Percentiles rank a stretch among this genome's conserved stretches.
These are phyloP conservation scores for Arion vulgaris DNA, from an alignment of 1,140 invertebrate species.

Conservation along the genomic window DNA sequence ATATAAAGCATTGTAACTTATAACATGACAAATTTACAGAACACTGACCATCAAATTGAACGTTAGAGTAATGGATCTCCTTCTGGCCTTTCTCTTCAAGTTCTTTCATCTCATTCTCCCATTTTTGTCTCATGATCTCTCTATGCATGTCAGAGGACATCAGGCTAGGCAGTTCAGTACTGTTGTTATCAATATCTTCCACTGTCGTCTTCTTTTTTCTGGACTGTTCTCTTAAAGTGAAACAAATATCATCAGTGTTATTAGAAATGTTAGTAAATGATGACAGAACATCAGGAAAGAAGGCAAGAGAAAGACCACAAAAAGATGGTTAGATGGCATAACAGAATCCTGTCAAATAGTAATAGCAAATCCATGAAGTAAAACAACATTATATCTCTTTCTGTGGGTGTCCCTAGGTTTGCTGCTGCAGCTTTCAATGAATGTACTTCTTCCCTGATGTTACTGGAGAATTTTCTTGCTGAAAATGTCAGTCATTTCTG, in stretches of 20 bases:
- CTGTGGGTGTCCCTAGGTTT: too few relatives aligned
- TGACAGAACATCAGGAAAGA: too few relatives aligned
- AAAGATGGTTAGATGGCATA: too few relatives aligned
- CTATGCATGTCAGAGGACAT: background rate
- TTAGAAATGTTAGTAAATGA: background rate
- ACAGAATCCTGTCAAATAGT: too few relatives aligned
- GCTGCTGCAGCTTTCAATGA: too few relatives aligned
- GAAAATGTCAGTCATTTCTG: too few relatives aligned
- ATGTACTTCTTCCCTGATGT: too few relatives aligned
- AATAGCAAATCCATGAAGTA: too few relatives aligned
- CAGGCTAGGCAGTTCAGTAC: background rate
- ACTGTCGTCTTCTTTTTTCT: background rate
- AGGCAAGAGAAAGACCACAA: too few relatives aligned
- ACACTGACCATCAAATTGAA: slow-evolving; percentile 23
- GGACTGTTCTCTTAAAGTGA: background rate
- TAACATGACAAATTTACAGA: background rate
- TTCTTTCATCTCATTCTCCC: slow-evolving; percentile 20
- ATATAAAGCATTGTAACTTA: too few relatives aligned
- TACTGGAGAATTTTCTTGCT: too few relatives aligned
- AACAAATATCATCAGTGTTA: background rate
- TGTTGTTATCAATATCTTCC: background rate
- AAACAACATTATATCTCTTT: too few relatives aligned
- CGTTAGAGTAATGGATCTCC: slow-evolving; percentile 25
- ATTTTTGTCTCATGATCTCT: slow-evolving; percentile 7
- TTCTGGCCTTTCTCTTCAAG: slow-evolving; percentile 15